phyloP scores from a whole-genome alignment of 2,113 vertebrate genomes.

The Elanus axillaris region DNA sequence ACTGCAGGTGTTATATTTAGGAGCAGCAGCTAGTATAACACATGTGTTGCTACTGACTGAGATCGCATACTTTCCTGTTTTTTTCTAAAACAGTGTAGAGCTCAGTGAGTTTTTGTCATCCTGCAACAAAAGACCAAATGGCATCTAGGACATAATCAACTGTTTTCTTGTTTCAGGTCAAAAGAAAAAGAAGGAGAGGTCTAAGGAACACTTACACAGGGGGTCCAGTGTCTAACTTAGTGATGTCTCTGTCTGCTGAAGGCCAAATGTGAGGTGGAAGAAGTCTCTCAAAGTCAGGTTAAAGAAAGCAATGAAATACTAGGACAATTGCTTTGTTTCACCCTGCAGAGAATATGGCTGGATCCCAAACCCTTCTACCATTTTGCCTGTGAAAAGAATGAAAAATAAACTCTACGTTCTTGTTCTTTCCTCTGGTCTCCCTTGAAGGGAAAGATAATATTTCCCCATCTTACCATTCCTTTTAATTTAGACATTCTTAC shows the following conservation, averaged over 20 bases:
- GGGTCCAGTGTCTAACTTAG: not conserved
- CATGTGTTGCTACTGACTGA: not conserved
- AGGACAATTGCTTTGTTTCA: not conserved
- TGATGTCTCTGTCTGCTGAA: not conserved
- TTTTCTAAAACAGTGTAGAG: not conserved
- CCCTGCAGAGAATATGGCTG: not conserved
- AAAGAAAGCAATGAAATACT: not conserved
- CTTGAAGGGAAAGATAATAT: not conserved
- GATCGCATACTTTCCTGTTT: not conserved
- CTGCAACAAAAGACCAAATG: not conserved
- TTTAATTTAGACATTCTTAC: not conserved
- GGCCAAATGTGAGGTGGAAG: not conserved
- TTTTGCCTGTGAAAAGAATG: not conserved
- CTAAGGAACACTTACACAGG: not conserved
- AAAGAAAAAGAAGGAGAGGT: not conserved
- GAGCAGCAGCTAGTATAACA: not conserved
- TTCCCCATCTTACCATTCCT: not conserved
- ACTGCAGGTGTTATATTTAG: not conserved
- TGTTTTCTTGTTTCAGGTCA: not conserved
- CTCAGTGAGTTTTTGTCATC: not conserved
- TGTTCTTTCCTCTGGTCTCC: not conserved
- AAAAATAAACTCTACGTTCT: not conserved
- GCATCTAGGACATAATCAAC: not conserved
- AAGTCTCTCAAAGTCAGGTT: not conserved
- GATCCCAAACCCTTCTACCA: not conserved